Percentiles rank a stretch among this genome's conserved stretches.
phyloP scores from a whole-genome alignment of 2,888 invertebrate genomes.

The Diadegma fenestrale region DNA sequence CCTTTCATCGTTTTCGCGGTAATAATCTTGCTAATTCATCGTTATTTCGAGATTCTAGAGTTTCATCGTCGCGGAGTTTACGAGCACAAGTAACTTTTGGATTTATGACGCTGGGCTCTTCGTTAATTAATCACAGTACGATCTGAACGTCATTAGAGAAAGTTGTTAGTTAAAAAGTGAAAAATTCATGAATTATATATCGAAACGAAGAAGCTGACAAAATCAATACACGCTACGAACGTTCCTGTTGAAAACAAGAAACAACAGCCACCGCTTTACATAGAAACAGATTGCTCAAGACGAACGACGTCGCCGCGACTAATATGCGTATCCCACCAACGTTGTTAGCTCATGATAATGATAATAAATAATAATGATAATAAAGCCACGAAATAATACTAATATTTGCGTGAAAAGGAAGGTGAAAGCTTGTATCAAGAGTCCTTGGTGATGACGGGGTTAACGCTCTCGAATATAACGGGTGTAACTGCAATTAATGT shows the following conservation, averaged over 20 bases:
- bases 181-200: neutral
- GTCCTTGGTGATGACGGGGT: slow-evolving; percentile 63
- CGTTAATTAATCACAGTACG: slow-evolving; percentile 3
- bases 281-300: neutral
- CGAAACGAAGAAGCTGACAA: neutral
- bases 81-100: neutral
- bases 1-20: slow-evolving; percentile 19
- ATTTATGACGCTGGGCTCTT: neutral
- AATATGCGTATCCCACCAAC: neutral
- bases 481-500: slow-evolving; percentile 65
- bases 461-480: slow-evolving; percentile 59
- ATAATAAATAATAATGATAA: neutral
- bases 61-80: slow-evolving; percentile 31
- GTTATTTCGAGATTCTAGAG: slow-evolving; percentile 25
- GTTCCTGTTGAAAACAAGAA: neutral
- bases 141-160: slow-evolving; percentile 1
- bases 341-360: neutral
- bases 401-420: slow-evolving; percentile 28
- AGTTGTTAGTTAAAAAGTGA: neutral
- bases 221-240: neutral
- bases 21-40: slow-evolving; percentile 30
- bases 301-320: neutral
- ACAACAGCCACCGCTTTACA: neutral
- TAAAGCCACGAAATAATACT: slow-evolving; percentile 38
- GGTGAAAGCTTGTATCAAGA: slow-evolving; percentile 31